phyloP scores from a whole-genome alignment of 2,797 vertebrate genomes.

The Pteropus rufus region DNA sequence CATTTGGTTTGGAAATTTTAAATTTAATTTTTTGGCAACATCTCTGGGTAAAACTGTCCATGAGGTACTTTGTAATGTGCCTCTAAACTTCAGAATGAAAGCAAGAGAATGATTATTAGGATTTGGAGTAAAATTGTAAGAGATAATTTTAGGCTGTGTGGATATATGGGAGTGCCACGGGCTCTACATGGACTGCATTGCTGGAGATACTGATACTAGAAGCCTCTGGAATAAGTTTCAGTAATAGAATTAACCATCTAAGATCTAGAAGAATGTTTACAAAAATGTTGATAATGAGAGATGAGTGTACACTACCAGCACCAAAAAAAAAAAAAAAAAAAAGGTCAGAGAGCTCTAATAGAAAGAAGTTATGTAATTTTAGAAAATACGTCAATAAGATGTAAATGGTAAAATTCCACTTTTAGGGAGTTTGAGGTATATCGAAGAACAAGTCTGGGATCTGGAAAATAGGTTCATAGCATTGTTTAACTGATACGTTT shows the following conservation, averaged over 20 bases:
- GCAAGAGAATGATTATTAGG: neutral
- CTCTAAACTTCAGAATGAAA: neutral
- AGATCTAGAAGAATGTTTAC: neutral
- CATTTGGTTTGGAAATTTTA: neutral
- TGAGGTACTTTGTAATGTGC: neutral
- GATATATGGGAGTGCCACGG: rapidly evolving
- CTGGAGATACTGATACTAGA: neutral
- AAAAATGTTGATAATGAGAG: neutral
- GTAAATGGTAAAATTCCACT: neutral
- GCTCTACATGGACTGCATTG: neutral
- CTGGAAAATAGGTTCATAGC: neutral
- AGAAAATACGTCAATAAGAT: neutral
- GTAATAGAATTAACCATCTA: neutral
- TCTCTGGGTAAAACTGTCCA: neutral
- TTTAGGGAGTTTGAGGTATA: neutral
- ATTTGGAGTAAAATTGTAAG: neutral
- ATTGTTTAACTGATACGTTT: neutral
- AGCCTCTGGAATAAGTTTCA: neutral
- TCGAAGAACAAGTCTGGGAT: neutral
- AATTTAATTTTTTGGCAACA: neutral
- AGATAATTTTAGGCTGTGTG: neutral
- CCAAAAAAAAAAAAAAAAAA: too few relatives aligned
- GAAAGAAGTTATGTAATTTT: neutral
- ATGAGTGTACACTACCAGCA: neutral
- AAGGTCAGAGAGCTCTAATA: neutral